Percentiles rank a stretch among this genome's conserved stretches.
Conservation (phyloP, 1,140 invertebrate species). For the Aphis craccivora region DNA sequence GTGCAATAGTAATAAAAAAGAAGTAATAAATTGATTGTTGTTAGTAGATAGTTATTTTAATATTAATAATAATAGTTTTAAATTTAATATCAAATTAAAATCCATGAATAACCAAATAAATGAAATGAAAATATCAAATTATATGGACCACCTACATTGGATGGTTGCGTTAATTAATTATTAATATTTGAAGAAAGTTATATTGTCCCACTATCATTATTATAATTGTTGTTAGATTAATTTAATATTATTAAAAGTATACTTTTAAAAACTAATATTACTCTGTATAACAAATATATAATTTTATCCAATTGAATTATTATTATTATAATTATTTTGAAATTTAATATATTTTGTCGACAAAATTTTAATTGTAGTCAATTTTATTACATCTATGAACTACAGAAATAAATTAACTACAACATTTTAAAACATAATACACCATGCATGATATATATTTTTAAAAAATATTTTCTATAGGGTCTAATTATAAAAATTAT, state of each 20-base stretch:
- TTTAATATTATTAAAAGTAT: slow-evolving; percentile 37
- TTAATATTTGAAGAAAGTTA: slow-evolving; percentile 11
- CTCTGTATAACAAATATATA: background rate
- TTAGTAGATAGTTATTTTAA: slow-evolving; percentile 45
- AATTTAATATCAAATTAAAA: slow-evolving; percentile 38
- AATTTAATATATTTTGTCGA: slow-evolving; percentile 35
- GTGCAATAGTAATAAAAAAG: slow-evolving; percentile 45
- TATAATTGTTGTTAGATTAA: slow-evolving; percentile 6
- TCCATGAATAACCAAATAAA: slow-evolving; percentile 29
- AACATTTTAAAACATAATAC: slow-evolving; percentile 15
- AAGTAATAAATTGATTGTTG: slow-evolving; percentile 53
- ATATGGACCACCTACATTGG: slow-evolving; percentile 50
- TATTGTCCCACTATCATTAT: slow-evolving; percentile 40
- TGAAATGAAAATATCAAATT: slow-evolving; percentile 35
- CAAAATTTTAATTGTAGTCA: slow-evolving; percentile 29
- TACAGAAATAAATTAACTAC: slow-evolving; percentile 24
- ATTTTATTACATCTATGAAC: slow-evolving; percentile 38
- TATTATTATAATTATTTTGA: slow-evolving; percentile 39
- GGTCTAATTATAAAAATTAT: background rate
- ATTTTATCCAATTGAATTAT: background rate
- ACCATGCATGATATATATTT: slow-evolving; percentile 27
- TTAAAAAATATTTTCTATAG: slow-evolving; percentile 5
- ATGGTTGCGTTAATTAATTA: slow-evolving; percentile 58
- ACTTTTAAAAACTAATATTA: background rate
- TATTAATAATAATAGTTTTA: slow-evolving; percentile 32